Base-by-base conservation (phyloP, 1,140 invertebrate genomes). In the Brachionus paranguensis region DNA sequence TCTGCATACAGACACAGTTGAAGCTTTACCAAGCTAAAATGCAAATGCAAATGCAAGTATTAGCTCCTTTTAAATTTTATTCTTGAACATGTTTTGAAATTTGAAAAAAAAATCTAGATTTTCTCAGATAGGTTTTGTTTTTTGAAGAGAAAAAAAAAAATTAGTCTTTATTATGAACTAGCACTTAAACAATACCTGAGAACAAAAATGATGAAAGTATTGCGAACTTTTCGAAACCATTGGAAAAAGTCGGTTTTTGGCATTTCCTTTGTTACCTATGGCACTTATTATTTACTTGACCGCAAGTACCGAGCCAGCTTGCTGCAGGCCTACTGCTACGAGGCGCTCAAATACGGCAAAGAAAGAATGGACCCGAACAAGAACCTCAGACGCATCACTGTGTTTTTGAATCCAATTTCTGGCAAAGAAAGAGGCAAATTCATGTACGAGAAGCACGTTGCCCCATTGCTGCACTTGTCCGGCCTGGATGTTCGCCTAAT, bases 241-340 rank as follows among this genome's bases (percentile, higher is more conserved):
- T 81, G 78, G 78, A 81, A 81, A 81, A 81, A 81, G 53, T 64
- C 53, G 24, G 24, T 81, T 64, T 81, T 81, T 12, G 78, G 53
- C 10, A 41, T 81, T 43, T 41, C 53, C 3, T 11, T 29, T 10
- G 24, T 81, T 6, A 17, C 50, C 8, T 81, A 81, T 47, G 78
- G 78, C 11, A 68, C 53, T 43, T 68, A 81, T 68, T 81, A 81
- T 37, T 64, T 81, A 64, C 43, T 60, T 11, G 53, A 81, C 24
- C 50, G 78, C 4, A 81, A 81, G 12, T 68, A 81, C 24, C 53
- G 78, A 43, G 78, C 78, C 8, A 64, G 24, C 24, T n/a, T 81
- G 33, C 14, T 81, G 33, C 53, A 81, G 24, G 64, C 53, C 8
- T 81, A 81, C 60, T 81, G 78, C 20, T 60, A 81, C 24, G 64